Evolutionary conservation across 2,113 vertebrate genomes (phyloP), one percentile per base, ranked within the genome.

Genomic region (Callipepla californica): DNA sequence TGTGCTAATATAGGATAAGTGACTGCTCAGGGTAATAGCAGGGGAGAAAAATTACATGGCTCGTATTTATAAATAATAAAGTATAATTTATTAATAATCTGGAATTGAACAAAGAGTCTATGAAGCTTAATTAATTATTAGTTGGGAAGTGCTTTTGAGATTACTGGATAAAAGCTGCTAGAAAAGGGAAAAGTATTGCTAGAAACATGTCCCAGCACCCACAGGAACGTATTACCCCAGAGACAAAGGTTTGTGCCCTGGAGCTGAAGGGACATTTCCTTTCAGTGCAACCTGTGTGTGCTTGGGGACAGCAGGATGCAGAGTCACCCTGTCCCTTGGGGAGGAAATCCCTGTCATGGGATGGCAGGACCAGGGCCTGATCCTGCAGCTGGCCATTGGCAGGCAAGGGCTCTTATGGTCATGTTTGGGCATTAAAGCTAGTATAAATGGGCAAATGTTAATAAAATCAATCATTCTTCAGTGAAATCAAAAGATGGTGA

Each of bases 61-160:
- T 2, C 47, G 63, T 91, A 70, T 93, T 96, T 95, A 91, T 95
- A 96, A 96, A 95, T 92, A 96, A 96, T 93, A 91, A 87, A 96
- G 78, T 25, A 68, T 93, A 85, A 96, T 96, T 96, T 96, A 96
- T 96, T 95, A 93, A 95, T 93, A 94, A 95, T 82, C 91, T 76
- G 72, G 81, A 96, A 89, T 84, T 79, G 94, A 95, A 96, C 87
- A 96, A 94, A 96, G 91, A 87, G 88, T 62, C 87, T 82, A 36
- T 53, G 87, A 87, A 76, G 59, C 75, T 92, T 92, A 92, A 96
- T 96, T 94, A 95, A 95, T 96, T 96, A 87, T 91, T 73, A 40
- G 75, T 85, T 57, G 85, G 58, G 55, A 93, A 92, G 89, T 80
- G 89, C 84, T 94, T 89, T 67, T 18, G 75, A 85, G 92, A 95